phyloP scores from a whole-genome alignment of 1,140 invertebrate genomes.

The Bombus sibiricus region DNA sequence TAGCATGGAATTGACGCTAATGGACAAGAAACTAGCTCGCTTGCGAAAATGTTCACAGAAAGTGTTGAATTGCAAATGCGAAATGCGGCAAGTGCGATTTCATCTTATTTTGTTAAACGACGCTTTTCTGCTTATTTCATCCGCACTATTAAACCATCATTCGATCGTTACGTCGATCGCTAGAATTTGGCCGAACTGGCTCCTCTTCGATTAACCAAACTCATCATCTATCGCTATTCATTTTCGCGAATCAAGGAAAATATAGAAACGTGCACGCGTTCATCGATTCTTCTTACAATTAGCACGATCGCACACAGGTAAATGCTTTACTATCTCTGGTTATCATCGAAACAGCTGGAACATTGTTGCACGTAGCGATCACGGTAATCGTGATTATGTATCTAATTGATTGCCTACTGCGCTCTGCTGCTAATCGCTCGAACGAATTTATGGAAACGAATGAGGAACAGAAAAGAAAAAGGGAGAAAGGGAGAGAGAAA shows the following conservation, averaged over 20 bases:
- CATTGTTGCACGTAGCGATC: background rate
- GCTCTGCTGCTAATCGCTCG: background rate
- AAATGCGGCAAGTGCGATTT: constrained; percentile 25
- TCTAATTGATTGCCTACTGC: background rate
- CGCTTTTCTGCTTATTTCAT: constrained; percentile 24
- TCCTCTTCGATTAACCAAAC: background rate
- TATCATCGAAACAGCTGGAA: background rate
- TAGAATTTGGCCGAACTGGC: background rate
- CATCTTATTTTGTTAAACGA: background rate
- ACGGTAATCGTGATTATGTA: background rate
- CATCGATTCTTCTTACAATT: background rate
- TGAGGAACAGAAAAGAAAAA: background rate
- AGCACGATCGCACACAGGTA: background rate
- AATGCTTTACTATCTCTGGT: background rate
- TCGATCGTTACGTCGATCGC: background rate
- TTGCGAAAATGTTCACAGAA: background rate
- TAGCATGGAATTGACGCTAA: constrained; percentile 24
- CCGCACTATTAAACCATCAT: too few relatives aligned
- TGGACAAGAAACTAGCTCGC: constrained; percentile 5
- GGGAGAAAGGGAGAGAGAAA: background rate
- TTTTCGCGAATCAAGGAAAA: background rate
- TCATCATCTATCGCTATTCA: background rate
- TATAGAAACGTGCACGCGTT: background rate
- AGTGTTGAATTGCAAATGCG: background rate
- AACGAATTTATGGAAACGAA: background rate